Percentiles rank a stretch among this genome's conserved stretches.
Evolutionary conservation across 2,888 invertebrate genomes (phyloP).

Genomic region (Idaea dimidiata): DNA sequence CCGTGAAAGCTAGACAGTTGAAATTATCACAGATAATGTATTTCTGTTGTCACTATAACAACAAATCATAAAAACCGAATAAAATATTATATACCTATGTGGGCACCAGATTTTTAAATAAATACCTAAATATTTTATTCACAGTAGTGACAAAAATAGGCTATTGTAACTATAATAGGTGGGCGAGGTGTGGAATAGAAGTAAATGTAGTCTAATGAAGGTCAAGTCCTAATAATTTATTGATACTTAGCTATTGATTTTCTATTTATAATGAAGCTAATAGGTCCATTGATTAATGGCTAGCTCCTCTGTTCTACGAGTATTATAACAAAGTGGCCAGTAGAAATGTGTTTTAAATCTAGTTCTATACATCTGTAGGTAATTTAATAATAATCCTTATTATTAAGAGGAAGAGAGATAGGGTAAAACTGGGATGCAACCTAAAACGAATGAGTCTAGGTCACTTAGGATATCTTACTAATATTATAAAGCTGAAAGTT

Average conservation of each 20-base stretch:
- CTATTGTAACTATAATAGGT: not conserved
- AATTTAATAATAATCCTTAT: no score
- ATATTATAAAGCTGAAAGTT: no score
- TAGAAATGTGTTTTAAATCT: not conserved
- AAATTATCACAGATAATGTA: no score
- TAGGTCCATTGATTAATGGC: not conserved
- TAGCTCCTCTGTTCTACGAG: not conserved
- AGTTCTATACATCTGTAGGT: not conserved
- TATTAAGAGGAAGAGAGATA: no score
- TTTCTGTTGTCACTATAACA: no score
- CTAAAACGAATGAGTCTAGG: no score
- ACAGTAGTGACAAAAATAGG: not conserved
- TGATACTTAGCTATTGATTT: slow-evolving; percentile 3
- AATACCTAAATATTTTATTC: not conserved
- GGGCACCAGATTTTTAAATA: no score
- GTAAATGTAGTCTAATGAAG: not conserved
- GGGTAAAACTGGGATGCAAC: no score
- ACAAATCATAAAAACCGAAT: no score
- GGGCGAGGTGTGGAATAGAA: not conserved
- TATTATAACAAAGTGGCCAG: not conserved
- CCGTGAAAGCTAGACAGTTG: no score
- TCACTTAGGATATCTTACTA: no score
- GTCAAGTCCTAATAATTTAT: not conserved
- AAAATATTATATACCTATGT: no score
- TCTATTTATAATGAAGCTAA: slow-evolving; percentile 3